These are phyloP conservation scores for Callopanchax toddi DNA, from an alignment of 2,113 vertebrate genomes.

Conservation along the genomic window DNA sequence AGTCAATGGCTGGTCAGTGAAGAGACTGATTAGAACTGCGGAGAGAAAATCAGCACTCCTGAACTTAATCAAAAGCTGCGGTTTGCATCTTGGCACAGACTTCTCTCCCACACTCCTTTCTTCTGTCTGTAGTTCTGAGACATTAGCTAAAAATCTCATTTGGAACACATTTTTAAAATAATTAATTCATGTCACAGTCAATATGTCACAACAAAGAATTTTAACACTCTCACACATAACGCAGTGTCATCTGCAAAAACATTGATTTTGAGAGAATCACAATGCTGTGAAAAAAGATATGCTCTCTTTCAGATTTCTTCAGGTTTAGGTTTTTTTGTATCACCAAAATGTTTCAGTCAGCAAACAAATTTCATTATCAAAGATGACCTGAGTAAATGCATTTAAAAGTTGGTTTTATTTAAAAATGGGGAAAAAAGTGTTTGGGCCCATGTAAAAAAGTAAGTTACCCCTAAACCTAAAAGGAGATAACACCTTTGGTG, in stretches of 20 bases:
- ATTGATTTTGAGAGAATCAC: not conserved
- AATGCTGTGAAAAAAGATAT: too few species aligned
- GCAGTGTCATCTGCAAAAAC: constrained; percentile 1
- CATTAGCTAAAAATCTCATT: not conserved
- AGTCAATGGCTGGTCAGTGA: constrained; percentile 65
- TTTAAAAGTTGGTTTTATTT: too few species aligned
- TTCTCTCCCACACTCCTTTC: not conserved
- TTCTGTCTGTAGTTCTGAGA: not conserved
- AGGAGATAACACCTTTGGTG: too few species aligned
- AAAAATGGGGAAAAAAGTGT: too few species aligned
- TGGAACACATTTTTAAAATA: not conserved
- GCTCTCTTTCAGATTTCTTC: too few species aligned
- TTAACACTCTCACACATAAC: not conserved
- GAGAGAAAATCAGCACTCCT: constrained; percentile 60
- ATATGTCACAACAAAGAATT: not conserved
- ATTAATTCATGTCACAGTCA: not conserved
- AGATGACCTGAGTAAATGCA: too few species aligned
- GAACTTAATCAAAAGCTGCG: constrained; percentile 70
- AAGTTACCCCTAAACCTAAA: too few species aligned
- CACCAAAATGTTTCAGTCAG: too few species aligned
- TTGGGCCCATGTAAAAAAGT: too few species aligned
- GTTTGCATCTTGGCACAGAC: constrained; percentile 18
- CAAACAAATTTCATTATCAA: too few species aligned
- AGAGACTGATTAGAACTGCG: constrained; percentile 59
- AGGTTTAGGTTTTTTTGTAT: too few species aligned